Percentiles rank a stretch among this genome's conserved stretches.
Conservation (phyloP, 2,888 invertebrate species). For the Chouioia cunea region DNA sequence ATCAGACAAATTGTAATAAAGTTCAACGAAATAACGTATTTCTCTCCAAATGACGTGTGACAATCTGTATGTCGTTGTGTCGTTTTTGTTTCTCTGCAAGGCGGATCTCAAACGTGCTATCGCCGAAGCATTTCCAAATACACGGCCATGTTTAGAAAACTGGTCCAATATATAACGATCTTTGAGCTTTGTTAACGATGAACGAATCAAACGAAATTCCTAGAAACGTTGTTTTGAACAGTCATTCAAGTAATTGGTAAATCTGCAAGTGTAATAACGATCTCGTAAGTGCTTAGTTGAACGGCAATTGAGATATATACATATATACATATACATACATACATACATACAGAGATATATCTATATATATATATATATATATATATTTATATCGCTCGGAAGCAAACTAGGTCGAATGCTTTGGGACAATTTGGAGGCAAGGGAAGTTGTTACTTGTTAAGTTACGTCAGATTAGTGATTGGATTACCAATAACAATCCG, state of each 20-base stretch:
- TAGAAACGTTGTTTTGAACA: no score
- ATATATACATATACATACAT: slow-evolving; percentile 14
- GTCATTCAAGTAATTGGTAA: background rate
- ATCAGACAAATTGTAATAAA: slow-evolving; percentile 28
- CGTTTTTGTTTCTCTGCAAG: no score
- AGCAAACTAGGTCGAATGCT: slow-evolving; percentile 62
- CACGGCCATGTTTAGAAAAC: slow-evolving; percentile 51
- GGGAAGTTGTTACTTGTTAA: slow-evolving; percentile 56
- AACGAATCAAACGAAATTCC: no score
- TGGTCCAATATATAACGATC: slow-evolving; percentile 48
- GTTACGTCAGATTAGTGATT: slow-evolving; percentile 59
- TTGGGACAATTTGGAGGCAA: slow-evolving; percentile 57
- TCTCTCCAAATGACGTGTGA: background rate
- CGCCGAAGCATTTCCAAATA: slow-evolving; percentile 61
- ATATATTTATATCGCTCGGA: slow-evolving; percentile 48
- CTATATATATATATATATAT: background rate
- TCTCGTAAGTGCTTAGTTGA: slow-evolving; percentile 14
- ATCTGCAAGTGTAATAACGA: background rate
- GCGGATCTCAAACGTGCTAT: no score
- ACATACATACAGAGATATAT: slow-evolving; percentile 10
- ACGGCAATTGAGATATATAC: slow-evolving; percentile 7
- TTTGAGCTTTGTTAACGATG: slow-evolving; percentile 50
- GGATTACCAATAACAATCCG: slow-evolving; percentile 56
- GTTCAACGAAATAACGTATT: slow-evolving; percentile 10
- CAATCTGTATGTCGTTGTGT: no score